phyloP scores from a whole-genome alignment of 1,140 invertebrate genomes.

The Holcopasites calliopsidis region DNA sequence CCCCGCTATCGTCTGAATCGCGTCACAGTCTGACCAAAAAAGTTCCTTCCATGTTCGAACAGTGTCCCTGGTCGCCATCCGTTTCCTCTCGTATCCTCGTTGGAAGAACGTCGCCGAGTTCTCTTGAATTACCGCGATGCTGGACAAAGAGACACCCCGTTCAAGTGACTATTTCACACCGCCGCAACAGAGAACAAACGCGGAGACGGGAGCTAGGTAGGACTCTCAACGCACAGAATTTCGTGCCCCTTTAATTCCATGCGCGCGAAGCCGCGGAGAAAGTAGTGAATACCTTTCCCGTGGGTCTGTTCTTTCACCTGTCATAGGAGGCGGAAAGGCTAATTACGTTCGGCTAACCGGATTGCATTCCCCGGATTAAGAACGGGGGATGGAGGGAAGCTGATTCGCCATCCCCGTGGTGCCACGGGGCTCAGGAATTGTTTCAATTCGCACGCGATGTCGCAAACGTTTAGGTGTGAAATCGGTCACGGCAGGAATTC shows the following conservation, averaged over 20 bases:
- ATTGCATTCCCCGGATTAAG: conserved; percentile 53
- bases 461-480: background rate
- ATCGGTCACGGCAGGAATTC: background rate
- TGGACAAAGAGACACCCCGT: too few species aligned
- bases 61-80: background rate
- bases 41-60: background rate
- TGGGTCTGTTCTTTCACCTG: conserved; percentile 51
- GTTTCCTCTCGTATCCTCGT: background rate
- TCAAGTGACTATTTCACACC: conserved; percentile 17
- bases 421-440: background rate
- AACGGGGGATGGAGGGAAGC: conserved; percentile 31
- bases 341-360: conserved; percentile 57
- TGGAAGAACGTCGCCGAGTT: background rate
- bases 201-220: too few species aligned
- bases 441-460: conserved; percentile 17
- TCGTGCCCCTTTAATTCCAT: background rate
- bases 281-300: conserved; percentile 34
- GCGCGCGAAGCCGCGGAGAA: conserved; percentile 17
- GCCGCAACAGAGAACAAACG: too few species aligned
- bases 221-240: conserved; percentile 12
- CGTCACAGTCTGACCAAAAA: background rate
- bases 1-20: conserved; percentile 18
- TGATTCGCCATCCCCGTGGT: conserved; percentile 16
- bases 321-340: conserved; percentile 51
- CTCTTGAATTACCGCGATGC: background rate